phyloP scores from a whole-genome alignment of 1,140 invertebrate genomes.

The Procambarus virginalis region DNA sequence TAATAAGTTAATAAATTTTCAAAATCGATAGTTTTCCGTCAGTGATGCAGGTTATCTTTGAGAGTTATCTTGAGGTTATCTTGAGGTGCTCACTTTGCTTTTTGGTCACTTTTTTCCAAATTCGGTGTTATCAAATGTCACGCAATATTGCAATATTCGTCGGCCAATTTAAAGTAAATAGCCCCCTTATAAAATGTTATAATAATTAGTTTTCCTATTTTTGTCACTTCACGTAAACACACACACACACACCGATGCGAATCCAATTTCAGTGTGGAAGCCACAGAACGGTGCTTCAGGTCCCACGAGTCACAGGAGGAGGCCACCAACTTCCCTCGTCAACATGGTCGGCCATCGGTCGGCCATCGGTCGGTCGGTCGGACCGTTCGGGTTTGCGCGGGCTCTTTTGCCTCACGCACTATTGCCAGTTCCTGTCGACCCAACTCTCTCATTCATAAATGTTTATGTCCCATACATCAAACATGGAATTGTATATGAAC shows the following conservation, averaged over 20 bases:
- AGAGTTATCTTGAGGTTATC: no score
- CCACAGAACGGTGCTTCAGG: neutral
- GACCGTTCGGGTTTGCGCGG: slow-evolving; percentile 36
- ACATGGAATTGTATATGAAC: neutral
- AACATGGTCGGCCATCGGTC: slow-evolving; percentile 47
- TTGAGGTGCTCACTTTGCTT: no score
- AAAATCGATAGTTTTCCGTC: no score
- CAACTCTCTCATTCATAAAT: neutral
- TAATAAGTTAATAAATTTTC: neutral
- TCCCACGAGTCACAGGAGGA: slow-evolving; percentile 31
- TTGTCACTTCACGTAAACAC: neutral
- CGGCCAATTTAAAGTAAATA: no score
- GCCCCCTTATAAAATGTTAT: no score
- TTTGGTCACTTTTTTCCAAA: no score
- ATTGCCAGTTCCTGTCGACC: slow-evolving; percentile 38
- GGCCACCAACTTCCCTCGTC: slow-evolving; percentile 52
- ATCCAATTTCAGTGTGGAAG: neutral
- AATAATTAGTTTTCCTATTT: neutral
- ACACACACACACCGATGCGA: neutral
- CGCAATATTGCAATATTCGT: no score
- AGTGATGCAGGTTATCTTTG: no score
- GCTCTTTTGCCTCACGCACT: slow-evolving; percentile 5
- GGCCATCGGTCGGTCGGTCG: neutral
- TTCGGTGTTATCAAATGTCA: no score
- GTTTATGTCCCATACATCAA: neutral